Percentiles rank a stretch among this genome's conserved stretches.
Evolutionary conservation across 2,888 invertebrate species (phyloP).

Genomic region (Apamea sordens): DNA sequence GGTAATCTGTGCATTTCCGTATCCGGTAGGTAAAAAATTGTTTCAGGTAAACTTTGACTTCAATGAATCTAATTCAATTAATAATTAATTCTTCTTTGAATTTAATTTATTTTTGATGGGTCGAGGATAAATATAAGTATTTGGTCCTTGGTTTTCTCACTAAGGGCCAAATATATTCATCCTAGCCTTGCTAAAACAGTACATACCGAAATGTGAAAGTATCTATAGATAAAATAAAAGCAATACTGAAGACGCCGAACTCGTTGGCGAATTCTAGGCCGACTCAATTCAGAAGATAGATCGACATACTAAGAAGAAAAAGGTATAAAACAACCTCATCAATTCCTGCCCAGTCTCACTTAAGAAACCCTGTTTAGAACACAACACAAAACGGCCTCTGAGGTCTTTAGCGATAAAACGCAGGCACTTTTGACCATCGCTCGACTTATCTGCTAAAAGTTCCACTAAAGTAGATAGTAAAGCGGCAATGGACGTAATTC

Average conservation of each 20-base stretch:
- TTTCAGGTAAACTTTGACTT: too few relatives aligned
- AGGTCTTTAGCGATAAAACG: neutral
- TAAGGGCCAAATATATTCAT: neutral
- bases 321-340: neutral
- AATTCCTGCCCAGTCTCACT: neutral
- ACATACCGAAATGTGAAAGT: neutral
- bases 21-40: too few relatives aligned
- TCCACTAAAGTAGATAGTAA: conserved; percentile 23
- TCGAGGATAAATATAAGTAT: neutral
- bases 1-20: too few relatives aligned
- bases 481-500: conserved; percentile 13
- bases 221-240: neutral
- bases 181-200: neutral
- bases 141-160: neutral
- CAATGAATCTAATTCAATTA: too few relatives aligned
- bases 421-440: neutral
- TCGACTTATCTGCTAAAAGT: conserved; percentile 15
- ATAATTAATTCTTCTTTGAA: too few relatives aligned
- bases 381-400: neutral
- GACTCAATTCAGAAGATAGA: too few relatives aligned
- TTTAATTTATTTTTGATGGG: too few relatives aligned
- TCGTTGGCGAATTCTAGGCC: neutral
- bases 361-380: neutral
- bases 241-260: neutral
- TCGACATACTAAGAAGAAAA: neutral